Conservation (phyloP, 1,140 invertebrate species). For the Sycobia sp. region DNA sequence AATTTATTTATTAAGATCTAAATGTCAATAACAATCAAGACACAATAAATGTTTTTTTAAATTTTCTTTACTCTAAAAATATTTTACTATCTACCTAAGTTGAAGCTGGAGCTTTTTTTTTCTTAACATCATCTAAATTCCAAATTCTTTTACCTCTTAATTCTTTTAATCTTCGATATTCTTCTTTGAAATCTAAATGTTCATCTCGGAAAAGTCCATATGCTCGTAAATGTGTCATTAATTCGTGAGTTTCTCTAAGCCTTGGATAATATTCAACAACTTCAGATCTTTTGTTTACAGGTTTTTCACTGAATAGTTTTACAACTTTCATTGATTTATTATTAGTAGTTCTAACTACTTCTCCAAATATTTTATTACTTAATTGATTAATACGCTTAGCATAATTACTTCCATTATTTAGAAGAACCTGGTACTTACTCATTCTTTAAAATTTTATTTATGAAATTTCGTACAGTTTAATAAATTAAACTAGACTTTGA, state of each 20-base stretch:
- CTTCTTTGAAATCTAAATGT: slow-evolving; percentile 90
- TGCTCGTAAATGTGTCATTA: slow-evolving; percentile 74
- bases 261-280: slow-evolving; percentile 87
- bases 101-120: no score
- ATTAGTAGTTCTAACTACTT: slow-evolving; percentile 78
- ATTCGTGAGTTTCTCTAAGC: slow-evolving; percentile 72
- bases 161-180: slow-evolving; percentile 77
- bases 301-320: slow-evolving; percentile 76
- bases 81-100: no score
- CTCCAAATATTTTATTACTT: slow-evolving; percentile 88
- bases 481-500: neutral
- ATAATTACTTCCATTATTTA: slow-evolving; percentile 76
- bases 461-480: no score
- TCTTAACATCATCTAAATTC: slow-evolving; percentile 49
- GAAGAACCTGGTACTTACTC: slow-evolving; percentile 73
- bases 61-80: no score
- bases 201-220: slow-evolving; percentile 88
- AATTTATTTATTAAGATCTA: no score
- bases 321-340: slow-evolving; percentile 82
- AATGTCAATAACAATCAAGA: no score
- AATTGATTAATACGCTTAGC: slow-evolving; percentile 83
- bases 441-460: slow-evolving; percentile 41
- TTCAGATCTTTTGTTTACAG: slow-evolving; percentile 74
- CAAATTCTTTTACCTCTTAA: slow-evolving; percentile 77
- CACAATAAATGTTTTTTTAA: no score